phyloP scores from a whole-genome alignment of 2,113 vertebrate genomes.

The Peromyscus polionotus region DNA sequence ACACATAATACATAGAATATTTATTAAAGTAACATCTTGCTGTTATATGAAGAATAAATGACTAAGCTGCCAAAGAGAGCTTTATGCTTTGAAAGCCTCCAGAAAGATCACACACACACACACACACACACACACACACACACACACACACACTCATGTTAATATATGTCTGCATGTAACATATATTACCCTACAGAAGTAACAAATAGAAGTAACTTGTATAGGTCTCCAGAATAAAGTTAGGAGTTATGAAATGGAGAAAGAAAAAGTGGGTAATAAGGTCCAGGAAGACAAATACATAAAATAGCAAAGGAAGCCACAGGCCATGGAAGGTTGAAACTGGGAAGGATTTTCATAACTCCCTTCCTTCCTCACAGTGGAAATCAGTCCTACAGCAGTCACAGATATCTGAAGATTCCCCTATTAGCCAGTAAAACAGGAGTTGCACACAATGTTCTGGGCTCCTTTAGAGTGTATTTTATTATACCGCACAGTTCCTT shows the following conservation, averaged over 20 bases:
- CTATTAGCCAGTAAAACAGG: not conserved
- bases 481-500: conserved; percentile 29
- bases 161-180: not conserved
- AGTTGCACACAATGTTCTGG: not conserved
- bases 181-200: not conserved
- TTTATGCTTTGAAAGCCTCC: conserved; percentile 24
- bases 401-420: not conserved
- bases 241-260: not conserved
- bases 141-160: not conserved
- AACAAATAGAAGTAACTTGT: not conserved
- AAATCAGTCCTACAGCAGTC: conserved; percentile 31
- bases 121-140: not conserved
- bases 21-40: not conserved
- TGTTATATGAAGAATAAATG: not conserved
- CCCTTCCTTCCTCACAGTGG: not conserved
- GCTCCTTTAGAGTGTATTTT: conserved; percentile 23
- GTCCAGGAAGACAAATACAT: not conserved
- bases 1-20: not conserved
- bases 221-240: not conserved
- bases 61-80: not conserved
- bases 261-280: not conserved
- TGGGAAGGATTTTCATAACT: not conserved
- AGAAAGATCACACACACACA: not conserved
- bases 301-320: not conserved
- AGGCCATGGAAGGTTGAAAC: not conserved